Percentiles rank a stretch among this genome's conserved stretches.
Conservation (phyloP, 2,888 invertebrate species). For the Micropterix aruncella region DNA sequence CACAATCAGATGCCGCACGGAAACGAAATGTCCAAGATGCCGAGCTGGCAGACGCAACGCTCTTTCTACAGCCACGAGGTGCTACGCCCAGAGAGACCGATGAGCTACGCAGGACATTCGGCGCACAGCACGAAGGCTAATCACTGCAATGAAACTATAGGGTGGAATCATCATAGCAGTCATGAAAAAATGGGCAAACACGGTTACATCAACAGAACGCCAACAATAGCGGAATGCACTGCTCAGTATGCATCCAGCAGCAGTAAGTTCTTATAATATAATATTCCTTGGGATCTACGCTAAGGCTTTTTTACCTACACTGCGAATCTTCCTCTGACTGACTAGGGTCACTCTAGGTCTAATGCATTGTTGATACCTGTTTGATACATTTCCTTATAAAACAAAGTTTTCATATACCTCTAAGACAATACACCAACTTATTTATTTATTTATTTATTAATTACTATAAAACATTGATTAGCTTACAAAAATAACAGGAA, state of each 20-base stretch:
- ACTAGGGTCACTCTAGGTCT: too few species aligned
- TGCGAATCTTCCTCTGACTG: too few species aligned
- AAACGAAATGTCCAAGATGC: background rate
- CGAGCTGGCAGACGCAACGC: background rate
- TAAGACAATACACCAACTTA: too few species aligned
- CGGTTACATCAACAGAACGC: conserved; percentile 12
- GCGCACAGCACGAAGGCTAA: background rate
- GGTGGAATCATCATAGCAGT: conserved; percentile 10
- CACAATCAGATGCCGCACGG: background rate
- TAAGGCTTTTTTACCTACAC: too few species aligned
- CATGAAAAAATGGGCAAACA: conserved; percentile 13
- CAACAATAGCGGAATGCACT: conserved; percentile 20
- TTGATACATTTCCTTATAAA: too few species aligned
- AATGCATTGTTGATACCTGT: too few species aligned
- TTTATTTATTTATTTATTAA: too few species aligned
- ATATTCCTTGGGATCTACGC: too few species aligned
- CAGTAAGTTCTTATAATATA: conserved; percentile 43
- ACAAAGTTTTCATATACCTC: too few species aligned
- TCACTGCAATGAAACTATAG: background rate
- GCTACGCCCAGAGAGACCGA: conserved; percentile 25
- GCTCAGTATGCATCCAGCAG: conserved; percentile 52
- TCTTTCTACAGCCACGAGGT: background rate
- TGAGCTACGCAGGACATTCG: conserved; percentile 24
- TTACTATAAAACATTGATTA: too few species aligned
- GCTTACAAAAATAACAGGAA: too few species aligned